Conservation (phyloP, 2,797 vertebrate genomes). For the Ptychadena robeensis region DNA sequence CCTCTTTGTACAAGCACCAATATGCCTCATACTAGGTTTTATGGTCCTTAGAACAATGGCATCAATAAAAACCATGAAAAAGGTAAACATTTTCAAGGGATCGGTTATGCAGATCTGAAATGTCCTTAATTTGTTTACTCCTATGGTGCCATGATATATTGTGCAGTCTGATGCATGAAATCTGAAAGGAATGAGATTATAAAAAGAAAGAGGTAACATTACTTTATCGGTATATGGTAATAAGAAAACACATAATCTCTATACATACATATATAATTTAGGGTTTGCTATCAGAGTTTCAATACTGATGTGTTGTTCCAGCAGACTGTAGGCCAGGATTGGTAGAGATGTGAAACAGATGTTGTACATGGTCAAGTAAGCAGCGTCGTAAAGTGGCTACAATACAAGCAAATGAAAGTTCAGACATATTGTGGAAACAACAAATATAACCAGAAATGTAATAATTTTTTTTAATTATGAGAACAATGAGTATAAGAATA, state of each 20-base stretch:
- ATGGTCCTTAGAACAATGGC: neutral
- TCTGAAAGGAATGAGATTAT: no score
- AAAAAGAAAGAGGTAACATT: no score
- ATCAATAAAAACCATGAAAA: neutral
- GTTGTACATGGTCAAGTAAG: constrained; percentile 99
- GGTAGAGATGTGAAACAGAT: constrained; percentile 99
- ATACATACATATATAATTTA: constrained; percentile 88
- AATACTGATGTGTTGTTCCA: constrained; percentile 93
- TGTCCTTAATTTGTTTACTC: neutral
- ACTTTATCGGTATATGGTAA: no score
- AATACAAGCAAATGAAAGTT: constrained; percentile 17
- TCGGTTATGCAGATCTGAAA: neutral
- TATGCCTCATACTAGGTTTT: neutral
- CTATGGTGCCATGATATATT: no score
- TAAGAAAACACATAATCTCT: no score
- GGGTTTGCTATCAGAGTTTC: constrained; percentile 87
- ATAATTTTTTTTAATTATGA: no score
- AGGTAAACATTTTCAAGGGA: neutral
- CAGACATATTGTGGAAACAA: no score
- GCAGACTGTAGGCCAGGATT: constrained; percentile 94
- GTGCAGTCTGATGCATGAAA: no score
- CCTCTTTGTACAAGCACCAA: neutral
- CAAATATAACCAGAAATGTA: no score
- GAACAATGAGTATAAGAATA: no score
- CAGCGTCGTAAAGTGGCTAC: constrained; percentile 94